Evolutionary conservation across 2,888 invertebrate genomes (phyloP).

Genomic region (Andricus quercusramuli): DNA sequence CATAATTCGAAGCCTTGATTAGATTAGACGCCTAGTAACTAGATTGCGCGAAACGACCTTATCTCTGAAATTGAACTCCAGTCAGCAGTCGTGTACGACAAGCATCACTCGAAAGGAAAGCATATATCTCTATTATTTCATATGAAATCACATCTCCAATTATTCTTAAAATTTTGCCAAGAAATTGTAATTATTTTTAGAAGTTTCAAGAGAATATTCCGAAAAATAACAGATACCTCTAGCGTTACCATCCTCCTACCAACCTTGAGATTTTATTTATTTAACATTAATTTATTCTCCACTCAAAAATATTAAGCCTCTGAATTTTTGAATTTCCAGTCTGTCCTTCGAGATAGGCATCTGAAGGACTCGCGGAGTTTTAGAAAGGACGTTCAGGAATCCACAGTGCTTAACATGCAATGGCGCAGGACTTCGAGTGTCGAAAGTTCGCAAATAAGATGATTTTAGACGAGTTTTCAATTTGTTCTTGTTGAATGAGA

Average conservation of each 20-base stretch:
- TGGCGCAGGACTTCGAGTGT: constrained; percentile 15
- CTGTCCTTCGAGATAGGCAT: constrained; percentile 19
- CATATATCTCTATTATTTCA: constrained; percentile 33
- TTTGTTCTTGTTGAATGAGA: background rate
- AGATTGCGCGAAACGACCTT: constrained; percentile 73
- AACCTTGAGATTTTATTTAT: constrained; percentile 45
- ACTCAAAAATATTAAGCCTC: constrained; percentile 30
- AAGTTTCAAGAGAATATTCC: background rate
- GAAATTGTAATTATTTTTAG: background rate
- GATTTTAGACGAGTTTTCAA: background rate
- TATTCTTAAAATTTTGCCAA: background rate
- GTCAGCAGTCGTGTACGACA: constrained; percentile 67
- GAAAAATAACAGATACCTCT: too few species aligned
- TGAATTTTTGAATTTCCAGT: constrained; percentile 13
- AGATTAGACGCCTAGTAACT: constrained; percentile 78
- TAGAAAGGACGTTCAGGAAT: constrained; percentile 29
- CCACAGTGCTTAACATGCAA: constrained; percentile 12
- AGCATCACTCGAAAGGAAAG: constrained; percentile 44
- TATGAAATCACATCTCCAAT: background rate
- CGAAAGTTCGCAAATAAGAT: background rate
- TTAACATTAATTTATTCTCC: constrained; percentile 49
- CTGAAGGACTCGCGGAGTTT: constrained; percentile 35
- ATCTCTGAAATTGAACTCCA: constrained; percentile 76
- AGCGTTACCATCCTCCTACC: constrained; percentile 36
- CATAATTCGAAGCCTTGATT: constrained; percentile 74